Base-by-base conservation (phyloP, 1,140 invertebrate species). In the Scaptomyza graminum region DNA sequence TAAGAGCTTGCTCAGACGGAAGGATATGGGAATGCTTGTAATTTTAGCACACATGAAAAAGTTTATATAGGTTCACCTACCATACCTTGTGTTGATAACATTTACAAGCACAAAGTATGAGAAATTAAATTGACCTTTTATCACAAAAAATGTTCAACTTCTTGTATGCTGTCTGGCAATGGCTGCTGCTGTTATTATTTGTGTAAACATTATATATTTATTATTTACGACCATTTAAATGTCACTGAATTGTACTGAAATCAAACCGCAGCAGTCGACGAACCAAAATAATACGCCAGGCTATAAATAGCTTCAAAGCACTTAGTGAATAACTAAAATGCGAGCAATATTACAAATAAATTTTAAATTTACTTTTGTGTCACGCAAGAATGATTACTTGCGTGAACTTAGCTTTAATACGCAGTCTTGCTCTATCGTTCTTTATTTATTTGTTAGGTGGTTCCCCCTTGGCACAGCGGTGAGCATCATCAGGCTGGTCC, bases 381-480 rank as follows among this genome's bases (percentile, higher is more conserved):
- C 6, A 18, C 28, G 16, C 9, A 37, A 37, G 13, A 37, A 52
- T 31, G 47, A 12, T 7, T 12, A 28, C 8, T 8, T 39, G 8
- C 37, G 15, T 34, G 8, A 75, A 72, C 76, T 65, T 41, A 34
- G 56, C 56, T 74, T 65, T 80, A 65, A 31, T 46, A n/a, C 61
- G 41, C 49, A 51, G 44, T 37, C 11, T 61, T 31, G 44, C 25
- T 50, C 49, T 50, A 46, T 25, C 8, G 2, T 25, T 8, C 12
- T 18, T n/a, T 59, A 11, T 41, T 8, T 13, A 11, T 41, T 11
- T 25, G 18, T 16, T 13, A 92, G 91, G 82, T 91, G 59, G 79
- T 90, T 2, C 91, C 91, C 0, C 71, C 90, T 13, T 91, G 90
- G 90, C 84, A 91, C 61, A 90, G 84, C 43, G 76, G 74, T 13